Percentiles rank a stretch among this genome's conserved stretches.
Conservation (phyloP, 2,113 vertebrate genomes). For the Ailurus styani region DNA sequence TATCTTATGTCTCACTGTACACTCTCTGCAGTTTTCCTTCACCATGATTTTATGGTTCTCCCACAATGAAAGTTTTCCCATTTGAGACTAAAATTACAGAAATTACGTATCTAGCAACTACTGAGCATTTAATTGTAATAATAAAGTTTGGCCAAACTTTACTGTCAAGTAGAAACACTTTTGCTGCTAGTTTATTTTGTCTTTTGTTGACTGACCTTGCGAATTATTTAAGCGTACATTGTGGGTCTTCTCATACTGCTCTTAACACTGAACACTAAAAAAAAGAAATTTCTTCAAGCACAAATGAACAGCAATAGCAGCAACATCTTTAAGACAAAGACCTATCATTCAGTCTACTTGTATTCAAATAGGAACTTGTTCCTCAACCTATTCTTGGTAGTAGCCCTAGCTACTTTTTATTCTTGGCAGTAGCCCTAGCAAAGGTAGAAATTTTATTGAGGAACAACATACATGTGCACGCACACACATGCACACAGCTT, state of each 20-base stretch:
- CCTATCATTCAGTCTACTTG: neutral
- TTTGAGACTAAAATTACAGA: constrained; percentile 13
- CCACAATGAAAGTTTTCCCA: neutral
- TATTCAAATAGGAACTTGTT: neutral
- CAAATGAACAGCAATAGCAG: neutral
- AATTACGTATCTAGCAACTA: neutral
- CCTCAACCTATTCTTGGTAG: neutral
- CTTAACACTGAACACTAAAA: neutral
- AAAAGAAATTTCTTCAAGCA: neutral
- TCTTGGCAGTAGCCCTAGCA: neutral
- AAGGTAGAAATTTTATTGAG: neutral
- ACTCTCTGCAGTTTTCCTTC: neutral
- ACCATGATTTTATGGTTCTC: neutral
- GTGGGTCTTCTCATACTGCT: neutral
- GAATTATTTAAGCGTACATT: neutral
- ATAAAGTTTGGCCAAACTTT: neutral
- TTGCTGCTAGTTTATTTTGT: neutral
- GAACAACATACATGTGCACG: neutral
- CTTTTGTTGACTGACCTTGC: neutral
- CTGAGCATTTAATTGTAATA: neutral
- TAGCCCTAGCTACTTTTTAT: neutral
- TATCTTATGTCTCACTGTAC: neutral
- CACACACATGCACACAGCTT: neutral
- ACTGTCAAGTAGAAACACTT: neutral
- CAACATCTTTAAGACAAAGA: neutral